phyloP scores from a whole-genome alignment of 1,140 invertebrate species.

The Tribolium castaneum region DNA sequence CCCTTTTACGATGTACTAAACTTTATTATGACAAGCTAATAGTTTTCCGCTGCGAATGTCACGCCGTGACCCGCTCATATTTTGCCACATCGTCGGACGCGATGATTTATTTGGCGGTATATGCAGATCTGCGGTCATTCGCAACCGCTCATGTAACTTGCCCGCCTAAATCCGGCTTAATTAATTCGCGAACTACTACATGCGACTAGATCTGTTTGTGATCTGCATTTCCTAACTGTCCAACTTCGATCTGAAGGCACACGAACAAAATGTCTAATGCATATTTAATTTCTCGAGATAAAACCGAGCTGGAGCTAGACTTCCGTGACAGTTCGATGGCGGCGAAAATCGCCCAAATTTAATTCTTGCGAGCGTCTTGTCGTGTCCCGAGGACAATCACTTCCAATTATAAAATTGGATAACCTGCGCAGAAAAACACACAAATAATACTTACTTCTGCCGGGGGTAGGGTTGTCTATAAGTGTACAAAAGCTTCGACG shows the following conservation, averaged over 20 bases:
- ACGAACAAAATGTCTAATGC: slow-evolving; percentile 15
- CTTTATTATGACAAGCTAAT: slow-evolving; percentile 25
- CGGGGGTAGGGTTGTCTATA: slow-evolving; percentile 46
- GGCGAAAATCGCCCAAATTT: neutral
- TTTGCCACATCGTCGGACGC: neutral
- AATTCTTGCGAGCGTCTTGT: neutral
- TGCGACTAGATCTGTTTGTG: slow-evolving; percentile 18
- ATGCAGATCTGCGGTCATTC: slow-evolving; percentile 6
- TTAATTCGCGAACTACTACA: slow-evolving; percentile 11
- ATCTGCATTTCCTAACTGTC: slow-evolving; percentile 22
- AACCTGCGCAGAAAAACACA: neutral
- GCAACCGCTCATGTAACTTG: slow-evolving; percentile 13
- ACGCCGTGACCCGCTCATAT: neutral
- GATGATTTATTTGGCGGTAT: slow-evolving; percentile 8
- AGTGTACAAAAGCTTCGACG: slow-evolving; percentile 43
- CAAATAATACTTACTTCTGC: slow-evolving; percentile 50
- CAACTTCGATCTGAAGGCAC: neutral
- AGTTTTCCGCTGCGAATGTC: slow-evolving; percentile 11
- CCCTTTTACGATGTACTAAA: slow-evolving; percentile 9
- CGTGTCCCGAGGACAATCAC: neutral
- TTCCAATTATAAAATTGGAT: neutral
- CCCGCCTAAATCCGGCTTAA: neutral
- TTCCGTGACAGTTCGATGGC: neutral
- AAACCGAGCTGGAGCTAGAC: neutral
- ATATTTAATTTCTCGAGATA: slow-evolving; percentile 8